Conservation (phyloP, 2,888 invertebrate genomes). For the Agriopis marginaria region DNA sequence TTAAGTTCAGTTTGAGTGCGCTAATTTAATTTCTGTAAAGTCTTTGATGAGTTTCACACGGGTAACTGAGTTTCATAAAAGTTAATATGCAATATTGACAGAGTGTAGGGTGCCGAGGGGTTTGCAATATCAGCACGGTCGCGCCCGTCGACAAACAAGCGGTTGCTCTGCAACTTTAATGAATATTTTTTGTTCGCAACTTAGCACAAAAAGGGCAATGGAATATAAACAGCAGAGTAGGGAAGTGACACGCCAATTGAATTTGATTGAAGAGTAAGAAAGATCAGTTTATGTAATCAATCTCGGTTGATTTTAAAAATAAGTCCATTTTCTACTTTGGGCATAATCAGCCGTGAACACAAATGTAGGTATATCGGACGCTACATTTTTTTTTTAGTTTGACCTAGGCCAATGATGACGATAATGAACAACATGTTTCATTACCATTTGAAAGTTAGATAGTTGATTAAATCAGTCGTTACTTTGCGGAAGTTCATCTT, state of each 20-base stretch:
- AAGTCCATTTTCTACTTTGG: no score
- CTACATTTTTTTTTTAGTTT: no score
- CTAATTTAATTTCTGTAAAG: conserved; percentile 40
- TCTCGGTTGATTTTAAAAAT: background rate
- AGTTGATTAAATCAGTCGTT: no score
- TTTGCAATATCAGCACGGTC: conserved; percentile 59
- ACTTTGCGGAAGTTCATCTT: no score
- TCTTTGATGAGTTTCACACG: conserved; percentile 35
- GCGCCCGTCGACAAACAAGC: conserved; percentile 55
- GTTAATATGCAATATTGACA: conserved; percentile 42
- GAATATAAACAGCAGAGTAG: conserved; percentile 36
- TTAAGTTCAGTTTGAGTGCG: conserved; percentile 12
- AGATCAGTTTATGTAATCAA: no score
- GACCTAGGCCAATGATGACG: no score
- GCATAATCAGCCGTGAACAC: no score
- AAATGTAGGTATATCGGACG: no score
- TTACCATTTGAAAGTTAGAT: no score
- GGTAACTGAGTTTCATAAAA: conserved; percentile 32
- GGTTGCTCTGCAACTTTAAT: conserved; percentile 52
- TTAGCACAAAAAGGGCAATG: conserved; percentile 45
- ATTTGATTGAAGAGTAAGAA: conserved; percentile 6
- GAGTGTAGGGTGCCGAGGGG: conserved; percentile 46
- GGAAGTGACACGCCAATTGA: conserved; percentile 25
- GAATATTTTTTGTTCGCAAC: conserved; percentile 49
- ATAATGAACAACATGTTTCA: no score